A percentile compares a stretch with the other conserved stretches of the same genome.
These are phyloP conservation scores for Lingula anatina DNA, from an alignment of 2,888 invertebrate species.

Conservation along the genomic window DNA sequence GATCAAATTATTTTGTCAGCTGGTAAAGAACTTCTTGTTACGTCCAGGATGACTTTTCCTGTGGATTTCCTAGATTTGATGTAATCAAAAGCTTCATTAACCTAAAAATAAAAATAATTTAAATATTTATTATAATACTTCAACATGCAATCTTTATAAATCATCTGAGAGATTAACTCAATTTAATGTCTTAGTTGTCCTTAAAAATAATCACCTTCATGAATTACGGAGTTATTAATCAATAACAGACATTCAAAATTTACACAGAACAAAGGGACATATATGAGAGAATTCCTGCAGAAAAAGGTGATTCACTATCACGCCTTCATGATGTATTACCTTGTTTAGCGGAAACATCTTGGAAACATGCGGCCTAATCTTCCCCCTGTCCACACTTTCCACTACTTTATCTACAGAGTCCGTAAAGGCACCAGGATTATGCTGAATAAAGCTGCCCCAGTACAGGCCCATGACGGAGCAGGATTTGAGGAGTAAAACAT, in stretches of 20 bases:
- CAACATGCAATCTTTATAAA: not conserved
- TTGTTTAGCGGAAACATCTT: constrained; percentile 58
- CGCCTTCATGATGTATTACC: constrained; percentile 25
- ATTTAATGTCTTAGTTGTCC: not conserved
- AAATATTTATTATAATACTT: not conserved
- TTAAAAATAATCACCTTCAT: not conserved
- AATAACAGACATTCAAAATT: not conserved
- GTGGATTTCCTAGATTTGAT: constrained; percentile 59
- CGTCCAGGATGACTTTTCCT: too few species aligned
- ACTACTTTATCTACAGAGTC: constrained; percentile 60
- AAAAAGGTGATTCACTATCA: not conserved
- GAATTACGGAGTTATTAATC: not conserved
- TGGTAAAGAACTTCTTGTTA: too few species aligned
- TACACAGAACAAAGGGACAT: not conserved
- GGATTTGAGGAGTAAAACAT: constrained; percentile 52
- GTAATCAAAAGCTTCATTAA: constrained; percentile 61
- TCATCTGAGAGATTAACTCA: not conserved
- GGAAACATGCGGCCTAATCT: constrained; percentile 61
- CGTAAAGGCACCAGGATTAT: constrained; percentile 56
- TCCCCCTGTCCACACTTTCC: constrained; percentile 60
- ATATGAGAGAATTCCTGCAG: not conserved
- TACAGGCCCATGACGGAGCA: constrained; percentile 56
- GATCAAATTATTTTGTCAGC: too few species aligned
- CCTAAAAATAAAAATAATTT: constrained; percentile 25
- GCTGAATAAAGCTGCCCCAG: constrained; percentile 53